A percentile compares a stretch with the other conserved stretches of the same genome.
Evolutionary conservation across 2,888 invertebrate genomes (phyloP).

Genomic region (Arenicola marina): DNA sequence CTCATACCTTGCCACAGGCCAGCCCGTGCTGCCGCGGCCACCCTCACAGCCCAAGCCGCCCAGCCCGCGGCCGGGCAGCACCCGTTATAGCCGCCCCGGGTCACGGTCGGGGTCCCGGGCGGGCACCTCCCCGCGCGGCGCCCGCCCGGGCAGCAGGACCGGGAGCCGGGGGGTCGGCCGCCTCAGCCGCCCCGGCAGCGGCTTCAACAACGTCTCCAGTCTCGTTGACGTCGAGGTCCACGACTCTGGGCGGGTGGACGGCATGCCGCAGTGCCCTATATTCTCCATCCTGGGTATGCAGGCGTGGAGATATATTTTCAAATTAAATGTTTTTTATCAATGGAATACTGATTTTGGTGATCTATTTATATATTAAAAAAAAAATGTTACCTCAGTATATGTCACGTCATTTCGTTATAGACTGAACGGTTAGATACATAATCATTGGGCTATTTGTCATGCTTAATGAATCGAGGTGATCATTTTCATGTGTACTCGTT

Average conservation of each 20-base stretch:
- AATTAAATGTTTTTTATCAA: no score
- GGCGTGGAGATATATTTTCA: no score
- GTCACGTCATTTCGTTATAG: no score
- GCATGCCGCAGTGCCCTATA: constrained; percentile 68
- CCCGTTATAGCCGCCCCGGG: constrained; percentile 7
- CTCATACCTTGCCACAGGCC: no score
- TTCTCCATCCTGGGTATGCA: constrained; percentile 78
- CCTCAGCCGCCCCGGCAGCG: constrained; percentile 16
- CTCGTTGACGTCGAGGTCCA: constrained; percentile 33
- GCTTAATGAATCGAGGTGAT: no score
- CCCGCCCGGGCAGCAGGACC: constrained; percentile 9
- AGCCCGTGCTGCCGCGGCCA: constrained; percentile 27
- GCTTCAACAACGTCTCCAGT: constrained; percentile 22
- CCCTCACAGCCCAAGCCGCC: constrained; percentile 18
- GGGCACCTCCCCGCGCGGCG: no score
- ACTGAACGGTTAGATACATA: no score
- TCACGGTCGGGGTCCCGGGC: constrained; percentile 11
- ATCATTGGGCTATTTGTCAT: no score
- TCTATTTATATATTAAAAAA: no score
- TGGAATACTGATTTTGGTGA: no score
- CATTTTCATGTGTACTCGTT: no score
- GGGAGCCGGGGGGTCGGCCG: constrained; percentile 6
- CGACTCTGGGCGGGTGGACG: constrained; percentile 48
- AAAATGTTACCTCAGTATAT: no score
- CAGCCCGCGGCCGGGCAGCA: constrained; percentile 15